Conservation (phyloP, 2,797 vertebrate species). For the Crax fasciolata region DNA sequence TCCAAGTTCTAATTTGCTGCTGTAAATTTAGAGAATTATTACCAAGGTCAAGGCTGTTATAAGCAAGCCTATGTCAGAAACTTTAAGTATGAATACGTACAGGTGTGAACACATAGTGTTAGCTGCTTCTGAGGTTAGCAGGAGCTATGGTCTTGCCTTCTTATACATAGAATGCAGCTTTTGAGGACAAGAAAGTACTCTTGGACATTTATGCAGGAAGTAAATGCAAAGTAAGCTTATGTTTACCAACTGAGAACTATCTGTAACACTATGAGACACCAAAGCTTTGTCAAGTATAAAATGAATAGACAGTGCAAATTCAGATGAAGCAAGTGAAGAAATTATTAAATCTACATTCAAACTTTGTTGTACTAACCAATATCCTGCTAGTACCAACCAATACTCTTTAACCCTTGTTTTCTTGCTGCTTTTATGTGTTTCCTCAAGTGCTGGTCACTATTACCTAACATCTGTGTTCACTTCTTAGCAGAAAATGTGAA, state of each 20-base stretch:
- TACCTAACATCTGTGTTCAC: neutral
- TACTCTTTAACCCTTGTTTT: neutral
- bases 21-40: neutral
- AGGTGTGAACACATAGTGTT: neutral
- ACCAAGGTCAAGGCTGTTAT: neutral
- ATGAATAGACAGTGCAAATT: neutral
- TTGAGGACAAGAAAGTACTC: neutral
- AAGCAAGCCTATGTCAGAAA: neutral
- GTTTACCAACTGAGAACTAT: neutral
- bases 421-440: neutral
- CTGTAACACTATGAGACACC: neutral
- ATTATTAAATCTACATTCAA: neutral
- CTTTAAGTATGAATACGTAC: neutral
- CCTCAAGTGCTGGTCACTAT: neutral
- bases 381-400: neutral
- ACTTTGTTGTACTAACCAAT: neutral
- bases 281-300: neutral
- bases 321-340: neutral
- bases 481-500: neutral
- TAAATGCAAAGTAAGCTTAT: neutral
- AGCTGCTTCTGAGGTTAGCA: neutral
- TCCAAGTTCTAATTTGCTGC: neutral
- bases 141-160: neutral
- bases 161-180: neutral
- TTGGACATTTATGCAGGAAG: neutral